Evolutionary conservation across 2,797 vertebrate species (phyloP).

Genomic region (Hippocampus kuda): DNA sequence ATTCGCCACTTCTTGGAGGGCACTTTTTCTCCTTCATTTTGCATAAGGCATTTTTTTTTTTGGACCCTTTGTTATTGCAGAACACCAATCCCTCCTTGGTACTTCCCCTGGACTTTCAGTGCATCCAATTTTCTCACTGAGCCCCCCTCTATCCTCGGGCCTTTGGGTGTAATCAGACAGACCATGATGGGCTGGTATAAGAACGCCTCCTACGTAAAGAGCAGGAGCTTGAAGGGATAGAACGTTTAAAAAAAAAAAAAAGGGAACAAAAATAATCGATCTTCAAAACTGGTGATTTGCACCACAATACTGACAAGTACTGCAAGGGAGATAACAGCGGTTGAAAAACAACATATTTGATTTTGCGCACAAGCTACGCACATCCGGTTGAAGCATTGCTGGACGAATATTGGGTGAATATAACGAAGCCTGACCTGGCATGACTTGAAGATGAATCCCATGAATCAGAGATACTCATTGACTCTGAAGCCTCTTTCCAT

Average conservation of each 20-base stretch:
- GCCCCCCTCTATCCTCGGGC: conserved; percentile 16
- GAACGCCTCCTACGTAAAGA: conserved; percentile 24
- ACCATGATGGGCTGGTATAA: conserved; percentile 24
- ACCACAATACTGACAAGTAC: conserved; percentile 20
- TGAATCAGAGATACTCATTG: background rate
- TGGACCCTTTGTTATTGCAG: conserved; percentile 22
- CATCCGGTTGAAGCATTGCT: conserved; percentile 5
- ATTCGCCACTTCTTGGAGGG: background rate
- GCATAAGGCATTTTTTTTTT: conserved; percentile 8
- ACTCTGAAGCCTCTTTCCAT: background rate
- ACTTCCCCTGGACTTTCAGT: conserved; percentile 32
- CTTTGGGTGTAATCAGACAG: conserved; percentile 40
- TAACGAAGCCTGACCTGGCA: background rate
- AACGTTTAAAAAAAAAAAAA: conserved; percentile 2
- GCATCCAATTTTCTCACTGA: conserved; percentile 16
- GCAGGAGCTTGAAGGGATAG: conserved; percentile 8
- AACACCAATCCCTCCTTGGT: conserved; percentile 17
- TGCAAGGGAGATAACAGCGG: conserved; percentile 24
- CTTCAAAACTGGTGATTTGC: conserved; percentile 16
- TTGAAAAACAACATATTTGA: background rate
- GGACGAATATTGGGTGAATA: background rate
- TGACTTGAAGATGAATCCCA: background rate
- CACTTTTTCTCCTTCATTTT: conserved; percentile 11
- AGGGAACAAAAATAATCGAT: background rate
- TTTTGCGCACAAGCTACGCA: too few species aligned